Conservation (phyloP, 2,797 vertebrate species). For the Adelosebastes latens region DNA sequence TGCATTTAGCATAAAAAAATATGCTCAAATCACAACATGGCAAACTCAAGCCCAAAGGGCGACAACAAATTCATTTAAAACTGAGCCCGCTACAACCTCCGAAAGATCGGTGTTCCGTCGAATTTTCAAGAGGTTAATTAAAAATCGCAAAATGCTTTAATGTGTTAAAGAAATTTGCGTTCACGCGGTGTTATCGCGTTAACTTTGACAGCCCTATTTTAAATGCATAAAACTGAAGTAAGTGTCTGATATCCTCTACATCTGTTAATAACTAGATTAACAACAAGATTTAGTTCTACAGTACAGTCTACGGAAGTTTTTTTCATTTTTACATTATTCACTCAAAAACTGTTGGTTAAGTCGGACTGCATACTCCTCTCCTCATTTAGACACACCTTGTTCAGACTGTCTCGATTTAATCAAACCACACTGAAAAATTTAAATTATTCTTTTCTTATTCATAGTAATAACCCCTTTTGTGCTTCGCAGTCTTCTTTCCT, state of each 20-base stretch:
- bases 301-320: neutral
- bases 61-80: too few species aligned
- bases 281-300: neutral
- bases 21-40: too few species aligned
- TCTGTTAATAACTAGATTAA: neutral
- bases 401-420: neutral
- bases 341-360: neutral
- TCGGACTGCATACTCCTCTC: neutral
- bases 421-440: neutral
- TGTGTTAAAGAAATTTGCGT: too few species aligned
- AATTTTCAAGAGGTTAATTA: too few species aligned
- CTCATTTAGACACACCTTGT: neutral
- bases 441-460: neutral
- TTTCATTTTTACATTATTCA: neutral
- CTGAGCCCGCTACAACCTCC: too few species aligned
- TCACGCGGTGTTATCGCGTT: rapidly evolving
- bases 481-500: neutral
- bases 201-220: too few species aligned
- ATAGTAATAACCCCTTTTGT: neutral
- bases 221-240: neutral
- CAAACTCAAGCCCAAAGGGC: too few species aligned
- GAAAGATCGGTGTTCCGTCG: rapidly evolving
- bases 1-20: too few species aligned
- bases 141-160: too few species aligned
- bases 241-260: neutral